Base-by-base conservation (phyloP, 2,797 vertebrate species). In the Nasua narica region DNA sequence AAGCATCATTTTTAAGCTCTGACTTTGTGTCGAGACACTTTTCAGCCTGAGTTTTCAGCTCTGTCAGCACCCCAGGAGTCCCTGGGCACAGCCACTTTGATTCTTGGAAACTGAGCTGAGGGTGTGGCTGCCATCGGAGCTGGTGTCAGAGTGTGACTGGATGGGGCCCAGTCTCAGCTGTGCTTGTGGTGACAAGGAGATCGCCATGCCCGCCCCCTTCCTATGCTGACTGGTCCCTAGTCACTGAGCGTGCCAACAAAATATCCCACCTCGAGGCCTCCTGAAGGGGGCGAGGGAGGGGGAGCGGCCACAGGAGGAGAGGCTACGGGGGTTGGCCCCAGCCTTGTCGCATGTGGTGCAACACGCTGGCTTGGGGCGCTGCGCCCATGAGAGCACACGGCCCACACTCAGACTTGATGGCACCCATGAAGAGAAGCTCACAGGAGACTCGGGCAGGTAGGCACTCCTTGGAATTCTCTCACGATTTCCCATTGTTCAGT, bases 81-180 rank as follows among this genome's bases (percentile, higher is more conserved):
- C 58, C 91, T 76, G 72, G 87, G 79, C 60, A 97, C 60, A 74
- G 72, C 82, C 82, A 69, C 81, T 95, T 79, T n/a, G 77, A 90
- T 48, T 94, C 70, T 21, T 86, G 79, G 76, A 96, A 81, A 29
- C 84, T 4, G 50, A 92, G 46, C 52, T 21, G 60, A 95, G 87
- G 87, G 74, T 54, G 90, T 93, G 95, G 91, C 21, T 91, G 50
- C n/a, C 2, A 69, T 13, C 29, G 90, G 85, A 95, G 94, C 94
- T 78, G 97, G 88, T 58, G 29, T 85, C 15, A 19, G 90, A 87
- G 77, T 84, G 87, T 25, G 84, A 69, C 83, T 74, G 37, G 69
- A 93, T 0, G 3, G 79, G 43, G 25, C 15, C 40, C 92, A 56
- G 88, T 5, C 81, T 87, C 88, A 69, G 72, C 72, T 82, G 48